Evolutionary conservation across 2,888 invertebrate genomes (phyloP).

Genomic region (Cepaea hortensis): DNA sequence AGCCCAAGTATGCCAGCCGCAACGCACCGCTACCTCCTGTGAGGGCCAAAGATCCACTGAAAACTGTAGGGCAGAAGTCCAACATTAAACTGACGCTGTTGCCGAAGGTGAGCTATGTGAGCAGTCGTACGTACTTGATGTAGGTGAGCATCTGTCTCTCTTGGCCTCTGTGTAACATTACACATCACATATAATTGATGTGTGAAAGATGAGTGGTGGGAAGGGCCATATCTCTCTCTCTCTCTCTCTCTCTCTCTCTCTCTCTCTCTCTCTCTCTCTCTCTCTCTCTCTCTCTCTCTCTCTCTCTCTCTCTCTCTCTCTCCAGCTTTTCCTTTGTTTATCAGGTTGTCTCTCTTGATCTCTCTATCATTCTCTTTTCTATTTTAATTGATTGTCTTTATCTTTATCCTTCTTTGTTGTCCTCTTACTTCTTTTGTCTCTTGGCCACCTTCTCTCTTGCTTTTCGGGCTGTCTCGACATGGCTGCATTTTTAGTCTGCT

Average conservation of each 20-base stretch:
- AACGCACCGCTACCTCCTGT: constrained; percentile 48
- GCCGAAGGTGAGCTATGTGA: constrained; percentile 66
- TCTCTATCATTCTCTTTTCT: not conserved
- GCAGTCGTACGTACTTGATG: not conserved
- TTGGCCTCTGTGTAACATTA: too few relatives aligned
- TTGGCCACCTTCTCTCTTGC: not conserved
- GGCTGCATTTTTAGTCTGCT: too few relatives aligned
- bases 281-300: too few relatives aligned
- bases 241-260: too few relatives aligned
- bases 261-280: too few relatives aligned
- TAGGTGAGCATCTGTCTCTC: too few relatives aligned
- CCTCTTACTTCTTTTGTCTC: not conserved
- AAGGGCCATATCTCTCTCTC: not conserved
- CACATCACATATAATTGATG: not conserved
- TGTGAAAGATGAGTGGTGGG: not conserved
- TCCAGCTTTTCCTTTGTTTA: not conserved
- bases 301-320: not conserved
- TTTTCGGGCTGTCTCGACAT: too few relatives aligned
- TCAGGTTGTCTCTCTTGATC: not conserved
- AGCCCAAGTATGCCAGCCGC: constrained; percentile 46
- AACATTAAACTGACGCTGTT: constrained; percentile 81
- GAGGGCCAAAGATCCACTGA: constrained; percentile 78
- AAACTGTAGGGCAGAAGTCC: constrained; percentile 80
- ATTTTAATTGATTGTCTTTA: not conserved
- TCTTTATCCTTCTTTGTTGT: not conserved